These are phyloP conservation scores for Ophthalmolycus amberensis DNA, from an alignment of 2,113 vertebrate genomes.

Conservation along the genomic window DNA sequence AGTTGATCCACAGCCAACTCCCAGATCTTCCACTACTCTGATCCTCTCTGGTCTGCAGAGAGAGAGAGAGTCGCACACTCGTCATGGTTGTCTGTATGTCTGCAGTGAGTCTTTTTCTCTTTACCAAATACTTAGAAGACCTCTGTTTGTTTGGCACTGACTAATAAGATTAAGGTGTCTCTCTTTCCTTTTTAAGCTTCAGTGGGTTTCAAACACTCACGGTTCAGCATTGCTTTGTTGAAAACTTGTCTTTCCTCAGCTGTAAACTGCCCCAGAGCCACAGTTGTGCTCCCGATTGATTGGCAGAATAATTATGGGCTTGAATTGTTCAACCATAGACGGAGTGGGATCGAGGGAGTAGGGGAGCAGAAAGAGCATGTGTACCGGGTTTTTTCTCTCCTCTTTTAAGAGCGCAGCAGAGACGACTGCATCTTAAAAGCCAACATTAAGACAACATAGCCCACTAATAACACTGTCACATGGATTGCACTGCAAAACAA, in stretches of 20 bases:
- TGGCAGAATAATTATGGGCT: constrained; percentile 84
- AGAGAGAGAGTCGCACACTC: not conserved
- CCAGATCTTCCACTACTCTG: constrained; percentile 45
- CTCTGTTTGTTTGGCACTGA: constrained; percentile 50
- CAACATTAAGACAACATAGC: constrained; percentile 41
- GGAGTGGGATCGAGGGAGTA: constrained; percentile 72
- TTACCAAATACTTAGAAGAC: constrained; percentile 46
- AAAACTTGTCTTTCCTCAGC: constrained; percentile 62
- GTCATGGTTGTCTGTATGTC: constrained; percentile 17
- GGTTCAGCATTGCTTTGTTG: constrained; percentile 69
- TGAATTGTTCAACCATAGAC: constrained; percentile 74
- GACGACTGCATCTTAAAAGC: constrained; percentile 57
- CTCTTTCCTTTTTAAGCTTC: constrained; percentile 60
- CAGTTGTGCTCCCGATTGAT: constrained; percentile 73
- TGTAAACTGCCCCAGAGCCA: constrained; percentile 73
- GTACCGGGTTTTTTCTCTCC: constrained; percentile 47
- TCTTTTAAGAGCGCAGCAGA: constrained; percentile 47
- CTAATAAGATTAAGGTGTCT: constrained; percentile 66
- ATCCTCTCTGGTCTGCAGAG: constrained; percentile 24
- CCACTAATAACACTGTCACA: constrained; percentile 43
- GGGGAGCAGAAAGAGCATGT: constrained; percentile 68
- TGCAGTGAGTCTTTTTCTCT: constrained; percentile 38
- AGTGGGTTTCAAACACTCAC: constrained; percentile 60
- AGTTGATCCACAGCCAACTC: constrained; percentile 62
- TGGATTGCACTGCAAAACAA: constrained; percentile 44